These are phyloP conservation scores for Fopius arisanus DNA, from an alignment of 1,140 invertebrate genomes.

Conservation along the genomic window DNA sequence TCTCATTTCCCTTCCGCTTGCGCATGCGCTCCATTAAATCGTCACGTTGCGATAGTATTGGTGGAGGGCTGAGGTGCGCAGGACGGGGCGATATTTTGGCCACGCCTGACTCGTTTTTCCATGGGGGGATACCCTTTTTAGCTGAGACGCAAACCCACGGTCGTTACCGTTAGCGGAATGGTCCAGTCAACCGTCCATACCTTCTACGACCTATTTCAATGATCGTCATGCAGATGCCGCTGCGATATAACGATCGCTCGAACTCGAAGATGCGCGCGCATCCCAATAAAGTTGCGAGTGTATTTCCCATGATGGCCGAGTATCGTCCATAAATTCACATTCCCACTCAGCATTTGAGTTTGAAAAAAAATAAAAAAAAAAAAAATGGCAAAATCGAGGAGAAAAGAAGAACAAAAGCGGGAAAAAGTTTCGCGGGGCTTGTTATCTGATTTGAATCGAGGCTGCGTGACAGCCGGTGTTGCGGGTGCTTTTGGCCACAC, in stretches of 20 bases:
- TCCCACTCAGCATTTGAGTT: background rate
- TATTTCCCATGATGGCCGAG: background rate
- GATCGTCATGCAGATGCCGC: slow-evolving; percentile 64
- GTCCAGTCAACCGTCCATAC: slow-evolving; percentile 45
- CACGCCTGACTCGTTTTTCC: slow-evolving; percentile 14
- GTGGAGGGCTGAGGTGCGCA: background rate
- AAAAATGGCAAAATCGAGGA: too few relatives aligned
- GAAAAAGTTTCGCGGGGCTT: too few relatives aligned
- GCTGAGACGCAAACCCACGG: slow-evolving; percentile 62
- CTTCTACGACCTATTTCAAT: slow-evolving; percentile 64
- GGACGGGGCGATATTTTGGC: background rate
- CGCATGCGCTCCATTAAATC: background rate
- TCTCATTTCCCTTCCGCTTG: background rate
- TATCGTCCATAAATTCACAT: background rate
- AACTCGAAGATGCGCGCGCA: slow-evolving; percentile 38
- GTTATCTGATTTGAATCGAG: too few relatives aligned
- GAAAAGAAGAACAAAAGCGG: too few relatives aligned
- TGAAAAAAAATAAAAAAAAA: background rate
- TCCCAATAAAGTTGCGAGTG: background rate
- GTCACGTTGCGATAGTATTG: background rate
- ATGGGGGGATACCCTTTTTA: slow-evolving; percentile 40
- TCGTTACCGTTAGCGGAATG: slow-evolving; percentile 67
- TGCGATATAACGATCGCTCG: slow-evolving; percentile 62
- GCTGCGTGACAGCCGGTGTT: background rate
- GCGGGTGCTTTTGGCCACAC: background rate